Evolutionary conservation across 2,113 vertebrate genomes (phyloP).

Genomic region (Channa argus): DNA sequence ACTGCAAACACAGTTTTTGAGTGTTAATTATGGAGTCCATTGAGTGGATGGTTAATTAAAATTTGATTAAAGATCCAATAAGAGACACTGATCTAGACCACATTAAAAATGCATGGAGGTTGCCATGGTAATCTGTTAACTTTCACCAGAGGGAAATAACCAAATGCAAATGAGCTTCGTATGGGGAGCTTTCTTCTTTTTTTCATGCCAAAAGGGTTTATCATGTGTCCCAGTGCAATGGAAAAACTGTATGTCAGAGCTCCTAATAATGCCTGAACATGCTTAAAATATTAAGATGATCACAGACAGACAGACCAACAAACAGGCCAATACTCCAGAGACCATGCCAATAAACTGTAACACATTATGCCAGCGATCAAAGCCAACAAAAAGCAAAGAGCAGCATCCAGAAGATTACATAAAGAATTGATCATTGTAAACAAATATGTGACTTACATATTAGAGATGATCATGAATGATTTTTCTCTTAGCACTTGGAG

Average conservation of each 20-base stretch:
- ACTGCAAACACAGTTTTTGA: constrained; percentile 30
- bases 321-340: constrained; percentile 1
- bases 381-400: neutral
- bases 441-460: neutral
- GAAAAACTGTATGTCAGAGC: neutral
- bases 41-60: constrained; percentile 66
- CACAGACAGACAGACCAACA: neutral
- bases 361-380: neutral
- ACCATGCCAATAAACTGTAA: neutral
- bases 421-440: neutral
- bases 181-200: neutral
- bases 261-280: neutral
- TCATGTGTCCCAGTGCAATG: constrained; percentile 1
- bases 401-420: neutral
- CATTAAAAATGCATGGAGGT: constrained; percentile 62
- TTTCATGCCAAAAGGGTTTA: constrained; percentile 30
- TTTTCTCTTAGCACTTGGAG: neutral
- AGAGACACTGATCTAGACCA: constrained; percentile 56
- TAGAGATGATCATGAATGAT: neutral
- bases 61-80: constrained; percentile 59
- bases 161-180: constrained; percentile 53
- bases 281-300: constrained; percentile 9
- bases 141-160: constrained; percentile 48
- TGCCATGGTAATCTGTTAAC: constrained; percentile 61
- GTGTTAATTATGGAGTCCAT: constrained; percentile 53